These are phyloP conservation scores for Salpingus planirostris DNA, from an alignment of 2,888 invertebrate species.

Conservation along the genomic window DNA sequence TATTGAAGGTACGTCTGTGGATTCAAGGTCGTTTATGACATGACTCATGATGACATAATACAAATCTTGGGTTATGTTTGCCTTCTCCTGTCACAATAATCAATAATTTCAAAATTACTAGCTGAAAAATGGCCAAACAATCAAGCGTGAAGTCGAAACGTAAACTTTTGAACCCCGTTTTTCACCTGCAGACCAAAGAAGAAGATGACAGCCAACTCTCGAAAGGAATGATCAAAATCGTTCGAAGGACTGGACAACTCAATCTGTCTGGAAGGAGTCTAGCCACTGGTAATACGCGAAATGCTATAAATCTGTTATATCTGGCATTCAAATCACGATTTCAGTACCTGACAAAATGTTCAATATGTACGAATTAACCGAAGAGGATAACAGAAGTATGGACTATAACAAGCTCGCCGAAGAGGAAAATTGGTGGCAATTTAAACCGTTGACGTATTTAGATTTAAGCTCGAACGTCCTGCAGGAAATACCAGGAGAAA, in stretches of 20 bases:
- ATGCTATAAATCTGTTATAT: background rate
- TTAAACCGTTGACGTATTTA: conserved; percentile 64
- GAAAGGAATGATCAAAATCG: conserved; percentile 63
- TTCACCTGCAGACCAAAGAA: conserved; percentile 63
- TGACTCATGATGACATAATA: too few species aligned
- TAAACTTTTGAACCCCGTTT: conserved; percentile 48
- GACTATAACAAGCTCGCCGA: conserved; percentile 48
- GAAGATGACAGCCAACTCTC: conserved; percentile 63
- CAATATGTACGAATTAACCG: conserved; percentile 60
- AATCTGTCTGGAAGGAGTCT: conserved; percentile 70
- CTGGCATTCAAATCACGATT: conserved; percentile 4
- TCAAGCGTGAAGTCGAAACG: conserved; percentile 34
- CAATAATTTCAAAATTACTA: too few species aligned
- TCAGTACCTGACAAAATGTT: conserved; percentile 67
- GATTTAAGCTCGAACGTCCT: conserved; percentile 71
- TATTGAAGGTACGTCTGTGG: too few species aligned
- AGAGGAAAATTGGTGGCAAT: conserved; percentile 69
- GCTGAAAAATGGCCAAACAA: conserved; percentile 32
- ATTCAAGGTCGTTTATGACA: too few species aligned
- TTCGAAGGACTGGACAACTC: conserved; percentile 70
- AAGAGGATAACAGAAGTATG: conserved; percentile 51
- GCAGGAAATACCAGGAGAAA: conserved; percentile 52
- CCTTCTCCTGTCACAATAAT: too few species aligned
- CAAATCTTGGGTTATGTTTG: too few species aligned
- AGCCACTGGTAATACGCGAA: conserved; percentile 52